Percentiles rank a stretch among this genome's conserved stretches.
Conservation (phyloP, 2,113 vertebrate species). For the Ardeotis arabs region DNA sequence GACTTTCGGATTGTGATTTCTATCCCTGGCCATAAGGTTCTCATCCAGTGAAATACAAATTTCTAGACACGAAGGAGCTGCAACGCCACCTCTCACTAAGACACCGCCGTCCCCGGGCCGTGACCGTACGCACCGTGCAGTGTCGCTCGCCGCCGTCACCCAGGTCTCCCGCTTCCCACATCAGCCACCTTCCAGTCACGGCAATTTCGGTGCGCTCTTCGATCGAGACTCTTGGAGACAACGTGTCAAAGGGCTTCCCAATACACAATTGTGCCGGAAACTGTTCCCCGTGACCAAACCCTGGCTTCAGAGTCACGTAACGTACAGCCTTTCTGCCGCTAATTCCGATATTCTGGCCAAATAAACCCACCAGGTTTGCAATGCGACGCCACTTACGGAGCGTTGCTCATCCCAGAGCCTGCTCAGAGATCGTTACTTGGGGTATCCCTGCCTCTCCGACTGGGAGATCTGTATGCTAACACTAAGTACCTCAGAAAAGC, state of each 20-base stretch:
- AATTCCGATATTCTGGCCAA: not conserved
- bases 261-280: not conserved
- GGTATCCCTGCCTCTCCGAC: accelerated
- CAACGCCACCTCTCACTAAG: not conserved
- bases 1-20: not conserved
- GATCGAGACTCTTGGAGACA: not conserved
- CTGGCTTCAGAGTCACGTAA: not conserved
- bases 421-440: not conserved
- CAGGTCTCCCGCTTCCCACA: not conserved
- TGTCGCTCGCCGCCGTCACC: not conserved
- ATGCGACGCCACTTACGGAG: not conserved
- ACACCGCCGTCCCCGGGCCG: accelerated
- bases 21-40: not conserved
- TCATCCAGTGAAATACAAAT: not conserved
- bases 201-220: not conserved
- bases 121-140: accelerated
- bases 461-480: not conserved
- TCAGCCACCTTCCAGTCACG: not conserved
- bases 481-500: not conserved
- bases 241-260: not conserved
- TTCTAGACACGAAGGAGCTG: not conserved
- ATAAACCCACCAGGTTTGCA: not conserved
- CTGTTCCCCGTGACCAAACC: not conserved
- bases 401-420: not conserved
- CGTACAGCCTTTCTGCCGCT: not conserved